Evolutionary conservation across 1,140 invertebrate species (phyloP), one percentile per base, ranked within the genome.

Genomic region (Drosophila auraria): DNA sequence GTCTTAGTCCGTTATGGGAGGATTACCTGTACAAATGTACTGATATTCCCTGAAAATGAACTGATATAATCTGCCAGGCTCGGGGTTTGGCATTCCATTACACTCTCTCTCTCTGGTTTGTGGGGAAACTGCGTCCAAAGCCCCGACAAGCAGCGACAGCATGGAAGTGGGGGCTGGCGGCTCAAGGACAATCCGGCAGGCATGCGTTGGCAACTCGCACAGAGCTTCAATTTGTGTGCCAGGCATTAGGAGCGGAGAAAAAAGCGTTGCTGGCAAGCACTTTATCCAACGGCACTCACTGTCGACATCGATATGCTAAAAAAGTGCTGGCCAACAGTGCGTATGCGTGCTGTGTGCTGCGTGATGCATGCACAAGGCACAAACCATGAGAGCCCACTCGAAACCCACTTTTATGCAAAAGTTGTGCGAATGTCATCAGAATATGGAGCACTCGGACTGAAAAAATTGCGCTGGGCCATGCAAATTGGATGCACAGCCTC

Each of bases 161-260:
- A 42, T 49, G 63, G 47, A 56, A 50, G 66, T 45, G 44, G 36
- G 56, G 59, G 62, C 51, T 60, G 45, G 40, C 49, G 56, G 62
- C 58, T 62, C 59, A 78, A 82, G 80, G 62, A 79, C 62, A 82
- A 62, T 72, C 64, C 69, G 58, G 25, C 40, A 53, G 74, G 51
- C 68, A 62, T 66, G 58, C 49, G 51, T 79, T 79, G 47, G 54
- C 57, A 71, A 68, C 54, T 44, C 63, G 56, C 38, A 42, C 56
- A 83, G 76, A 76, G 77, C 60, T 69, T 74, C 82, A 69, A 82
- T 82, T 86, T 75, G 62, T 72, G 59, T 78, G 62, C 58, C 49
- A 59, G 66, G 64, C 65, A 79, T 82, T 81, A 69, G 68, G 72
- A 70, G 57, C 45, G 47, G 42, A 61, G 58, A 66, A 40, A 40